A percentile compares a stretch with the other conserved stretches of the same genome.
Evolutionary conservation across 2,888 invertebrate genomes (phyloP).

Genomic region (Acrobasis consociella): DNA sequence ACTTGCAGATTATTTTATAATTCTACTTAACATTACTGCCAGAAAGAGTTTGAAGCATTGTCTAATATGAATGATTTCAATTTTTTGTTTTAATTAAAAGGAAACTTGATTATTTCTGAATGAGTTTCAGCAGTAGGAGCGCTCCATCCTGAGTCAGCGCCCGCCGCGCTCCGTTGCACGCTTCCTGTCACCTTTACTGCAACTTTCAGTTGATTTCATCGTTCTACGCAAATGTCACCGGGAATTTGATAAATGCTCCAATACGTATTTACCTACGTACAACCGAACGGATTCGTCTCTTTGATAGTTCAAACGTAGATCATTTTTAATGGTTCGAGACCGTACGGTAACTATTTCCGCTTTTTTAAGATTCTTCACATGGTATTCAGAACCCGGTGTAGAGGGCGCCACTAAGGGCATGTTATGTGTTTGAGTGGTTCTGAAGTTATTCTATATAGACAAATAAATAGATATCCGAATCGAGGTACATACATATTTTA

Average conservation of each 20-base stretch:
- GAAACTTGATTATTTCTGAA: no score
- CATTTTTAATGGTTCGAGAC: conserved; percentile 4
- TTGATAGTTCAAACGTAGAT: conserved; percentile 15
- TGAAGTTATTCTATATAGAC: no score
- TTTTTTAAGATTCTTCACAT: no score
- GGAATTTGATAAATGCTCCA: conserved; percentile 39
- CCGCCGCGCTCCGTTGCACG: conserved; percentile 70
- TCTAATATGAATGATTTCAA: no score
- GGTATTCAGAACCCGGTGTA: no score
- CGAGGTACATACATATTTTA: no score
- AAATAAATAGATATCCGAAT: no score
- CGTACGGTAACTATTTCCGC: background rate
- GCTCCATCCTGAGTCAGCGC: conserved; percentile 68
- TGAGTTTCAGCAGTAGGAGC: conserved; percentile 43
- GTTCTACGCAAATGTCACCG: conserved; percentile 66
- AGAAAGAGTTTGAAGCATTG: no score
- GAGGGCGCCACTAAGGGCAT: no score
- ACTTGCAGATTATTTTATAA: conserved; percentile 78
- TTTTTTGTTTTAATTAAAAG: no score
- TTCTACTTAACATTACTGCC: no score
- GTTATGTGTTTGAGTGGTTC: no score
- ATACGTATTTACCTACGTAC: conserved; percentile 15
- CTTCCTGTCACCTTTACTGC: conserved; percentile 79
- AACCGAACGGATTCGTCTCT: conserved; percentile 12
- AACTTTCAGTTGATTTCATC: conserved; percentile 78